Percentiles rank a stretch among this genome's conserved stretches.
Evolutionary conservation across 2,888 invertebrate genomes (phyloP).

Genomic region (Pyrocoelia pectoralis): DNA sequence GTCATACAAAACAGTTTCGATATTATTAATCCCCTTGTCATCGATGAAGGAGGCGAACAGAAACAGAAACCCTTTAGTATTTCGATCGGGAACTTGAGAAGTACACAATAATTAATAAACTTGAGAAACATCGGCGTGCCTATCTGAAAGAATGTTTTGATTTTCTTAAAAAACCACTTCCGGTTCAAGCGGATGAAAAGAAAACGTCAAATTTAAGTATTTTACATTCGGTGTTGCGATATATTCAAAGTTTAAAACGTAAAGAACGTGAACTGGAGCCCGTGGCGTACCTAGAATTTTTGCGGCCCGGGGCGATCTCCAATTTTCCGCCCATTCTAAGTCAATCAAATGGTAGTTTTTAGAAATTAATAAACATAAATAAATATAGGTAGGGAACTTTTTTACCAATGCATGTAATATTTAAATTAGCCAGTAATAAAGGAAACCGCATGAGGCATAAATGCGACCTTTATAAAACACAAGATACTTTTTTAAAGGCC

Average conservation of each 20-base stretch:
- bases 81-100: conserved; percentile 73
- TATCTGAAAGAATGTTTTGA: conserved; percentile 91
- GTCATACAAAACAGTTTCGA: conserved; percentile 57
- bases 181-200: conserved; percentile 84
- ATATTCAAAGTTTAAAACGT: conserved; percentile 65
- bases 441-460: too few relatives aligned
- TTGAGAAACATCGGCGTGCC: conserved; percentile 94
- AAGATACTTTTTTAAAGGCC: too few relatives aligned
- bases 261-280: conserved; percentile 84
- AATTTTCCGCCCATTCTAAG: too few relatives aligned
- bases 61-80: conserved; percentile 53
- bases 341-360: too few relatives aligned
- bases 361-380: too few relatives aligned
- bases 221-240: conserved; percentile 79
- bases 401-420: too few relatives aligned
- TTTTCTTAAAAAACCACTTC: conserved; percentile 84
- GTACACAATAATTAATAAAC: conserved; percentile 96
- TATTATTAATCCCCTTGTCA: conserved; percentile 55
- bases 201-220: conserved; percentile 95
- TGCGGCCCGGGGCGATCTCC: too few relatives aligned
- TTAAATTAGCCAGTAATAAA: too few relatives aligned
- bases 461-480: too few relatives aligned
- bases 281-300: too few relatives aligned
- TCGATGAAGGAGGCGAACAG: conserved; percentile 52
- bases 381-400: too few relatives aligned